A percentile compares a stretch with the other conserved stretches of the same genome.
Evolutionary conservation across 1,140 invertebrate species (phyloP).

Genomic region (Sarcophaga bullata): DNA sequence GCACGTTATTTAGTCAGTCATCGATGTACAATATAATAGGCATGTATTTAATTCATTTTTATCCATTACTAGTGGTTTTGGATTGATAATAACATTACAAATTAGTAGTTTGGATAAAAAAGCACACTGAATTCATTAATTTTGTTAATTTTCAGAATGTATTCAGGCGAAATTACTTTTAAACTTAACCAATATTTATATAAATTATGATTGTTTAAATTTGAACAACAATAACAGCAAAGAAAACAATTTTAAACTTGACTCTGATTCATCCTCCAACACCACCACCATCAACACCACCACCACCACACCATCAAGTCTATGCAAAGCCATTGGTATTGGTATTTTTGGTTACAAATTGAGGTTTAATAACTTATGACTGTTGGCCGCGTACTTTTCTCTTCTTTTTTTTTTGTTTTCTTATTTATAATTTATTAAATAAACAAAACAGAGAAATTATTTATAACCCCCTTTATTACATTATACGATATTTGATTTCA

Average conservation of each 20-base stretch:
- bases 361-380: not conserved
- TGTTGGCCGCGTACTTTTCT: constrained; percentile 10
- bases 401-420: not conserved
- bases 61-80: not conserved
- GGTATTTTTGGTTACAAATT: not conserved
- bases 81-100: not conserved
- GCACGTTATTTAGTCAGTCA: not conserved
- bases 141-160: too few species aligned
- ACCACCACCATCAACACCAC: too few species aligned
- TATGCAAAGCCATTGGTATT: not conserved
- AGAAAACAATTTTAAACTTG: constrained; percentile 7
- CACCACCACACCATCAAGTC: not conserved
- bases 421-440: too few species aligned
- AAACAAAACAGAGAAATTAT: too few species aligned
- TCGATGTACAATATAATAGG: not conserved
- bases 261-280: not conserved
- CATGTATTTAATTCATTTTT: not conserved
- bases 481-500: too few species aligned
- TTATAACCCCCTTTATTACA: too few species aligned
- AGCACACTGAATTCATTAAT: too few species aligned
- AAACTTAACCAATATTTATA: not conserved
- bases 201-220: not conserved
- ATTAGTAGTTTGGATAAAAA: not conserved
- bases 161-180: not conserved
- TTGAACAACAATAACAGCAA: not conserved